Conservation (phyloP, 2,888 invertebrate genomes). For the Microchrysa polita region DNA sequence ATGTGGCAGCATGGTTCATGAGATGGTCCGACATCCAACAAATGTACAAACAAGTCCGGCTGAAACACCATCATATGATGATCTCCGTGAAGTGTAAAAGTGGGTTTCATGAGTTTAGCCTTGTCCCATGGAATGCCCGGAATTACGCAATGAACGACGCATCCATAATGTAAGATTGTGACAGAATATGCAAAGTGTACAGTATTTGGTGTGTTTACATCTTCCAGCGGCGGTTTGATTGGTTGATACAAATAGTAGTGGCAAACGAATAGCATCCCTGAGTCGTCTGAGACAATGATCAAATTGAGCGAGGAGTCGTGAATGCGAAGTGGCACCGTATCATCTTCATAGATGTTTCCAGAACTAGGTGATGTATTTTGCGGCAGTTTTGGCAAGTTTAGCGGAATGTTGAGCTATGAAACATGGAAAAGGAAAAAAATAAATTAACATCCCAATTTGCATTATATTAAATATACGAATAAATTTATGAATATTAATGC, state of each 20-base stretch:
- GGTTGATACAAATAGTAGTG: conserved; percentile 87
- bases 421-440: conserved; percentile 49
- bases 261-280: conserved; percentile 79
- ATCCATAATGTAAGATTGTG: conserved; percentile 83
- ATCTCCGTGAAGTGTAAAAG: conserved; percentile 78
- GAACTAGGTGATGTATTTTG: conserved; percentile 66
- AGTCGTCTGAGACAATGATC: conserved; percentile 78
- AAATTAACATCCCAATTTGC: conserved; percentile 8
- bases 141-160: conserved; percentile 83
- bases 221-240: conserved; percentile 64
- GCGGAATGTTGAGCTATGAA: conserved; percentile 81
- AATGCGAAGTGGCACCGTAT: conserved; percentile 79
- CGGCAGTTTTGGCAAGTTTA: conserved; percentile 79
- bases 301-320: conserved; percentile 85
- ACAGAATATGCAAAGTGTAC: conserved; percentile 89
- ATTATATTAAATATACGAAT: too few species aligned
- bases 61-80: conserved; percentile 85
- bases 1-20: conserved; percentile 88
- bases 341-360: conserved; percentile 81
- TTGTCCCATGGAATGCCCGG: conserved; percentile 82
- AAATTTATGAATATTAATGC: too few species aligned
- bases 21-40: conserved; percentile 82
- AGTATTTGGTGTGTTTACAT: conserved; percentile 61
- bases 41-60: conserved; percentile 84
- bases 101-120: conserved; percentile 79